Base-by-base conservation (phyloP, 1,140 invertebrate genomes). In the Oedothorax gibbosus region DNA sequence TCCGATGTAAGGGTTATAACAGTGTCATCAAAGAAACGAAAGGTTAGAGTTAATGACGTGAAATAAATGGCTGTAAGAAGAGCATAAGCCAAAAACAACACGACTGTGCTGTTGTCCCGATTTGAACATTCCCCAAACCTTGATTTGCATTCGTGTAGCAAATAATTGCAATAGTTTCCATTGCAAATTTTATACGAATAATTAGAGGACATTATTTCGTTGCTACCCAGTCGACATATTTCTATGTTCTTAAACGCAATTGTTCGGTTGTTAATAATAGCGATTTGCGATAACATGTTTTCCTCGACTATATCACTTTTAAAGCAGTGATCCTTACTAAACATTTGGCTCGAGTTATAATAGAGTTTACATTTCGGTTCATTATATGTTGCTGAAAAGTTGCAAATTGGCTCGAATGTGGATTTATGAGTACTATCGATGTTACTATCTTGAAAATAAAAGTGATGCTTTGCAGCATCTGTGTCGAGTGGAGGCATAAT, bases 21-120 rank as follows among this genome's bases (percentile, higher is more conserved):
- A 35, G 69, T 50, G 5, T 65, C 69, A 54, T 83, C 80, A 8
- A 83, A 54, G 35, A 73, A 65, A 8, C 80, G 21, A 35, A 72
- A 83, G 0, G 15, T 14, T n/a, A 54, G 62, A 21, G 56, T 18
- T 4, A 12, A 15, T 2, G 20, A 14, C 0, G 15, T 51, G 15
- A 57, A 50, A 60, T 57, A 49, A 0, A 71, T 14, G 14, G 71
- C 15, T 4, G 50, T 7, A 14, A 71, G 6, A 8, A 14, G 50
- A 7, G 18, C 6, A n/a, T 81, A 51, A 9, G 60, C 14, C 35
- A 62, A 21, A 14, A 81, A 8, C 49, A n/a, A 11, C 21, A 12
- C 56, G 10, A 11, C 60, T 60, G 65, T 56, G 1, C 60, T 15
- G 7, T 0, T 6, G 11, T 60, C 57, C 14, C n/a, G 14, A 1